These are phyloP conservation scores for Plectropomus leopardus DNA, from an alignment of 2,113 vertebrate genomes.

Conservation along the genomic window DNA sequence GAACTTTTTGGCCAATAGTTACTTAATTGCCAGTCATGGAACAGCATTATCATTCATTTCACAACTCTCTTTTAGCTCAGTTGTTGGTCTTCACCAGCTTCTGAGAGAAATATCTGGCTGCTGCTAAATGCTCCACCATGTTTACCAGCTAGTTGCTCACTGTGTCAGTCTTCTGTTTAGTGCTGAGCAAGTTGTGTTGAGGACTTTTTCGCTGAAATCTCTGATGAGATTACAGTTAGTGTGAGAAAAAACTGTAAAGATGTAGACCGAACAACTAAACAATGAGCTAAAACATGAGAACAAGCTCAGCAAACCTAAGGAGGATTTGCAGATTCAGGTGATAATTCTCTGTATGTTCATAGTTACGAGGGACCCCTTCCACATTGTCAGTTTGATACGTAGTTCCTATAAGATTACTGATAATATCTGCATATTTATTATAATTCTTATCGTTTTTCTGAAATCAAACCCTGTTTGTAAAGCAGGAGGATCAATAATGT, in stretches of 20 bases:
- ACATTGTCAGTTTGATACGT: background rate
- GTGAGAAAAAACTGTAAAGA: background rate
- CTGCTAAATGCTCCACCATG: too few relatives aligned
- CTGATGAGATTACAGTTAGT: too few relatives aligned
- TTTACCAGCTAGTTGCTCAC: too few relatives aligned
- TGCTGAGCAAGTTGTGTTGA: too few relatives aligned
- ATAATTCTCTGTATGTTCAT: background rate
- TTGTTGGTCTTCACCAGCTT: background rate
- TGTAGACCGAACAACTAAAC: background rate
- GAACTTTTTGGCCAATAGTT: background rate
- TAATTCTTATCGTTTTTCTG: too few relatives aligned
- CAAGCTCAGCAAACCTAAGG: background rate
- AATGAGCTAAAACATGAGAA: background rate
- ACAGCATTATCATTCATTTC: background rate
- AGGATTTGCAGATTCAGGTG: background rate
- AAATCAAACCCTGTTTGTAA: too few relatives aligned
- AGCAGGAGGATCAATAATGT: too few relatives aligned
- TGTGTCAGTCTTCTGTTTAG: too few relatives aligned
- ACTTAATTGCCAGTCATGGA: background rate
- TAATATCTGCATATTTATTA: too few relatives aligned
- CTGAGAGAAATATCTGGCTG: too few relatives aligned
- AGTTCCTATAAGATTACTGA: too few relatives aligned
- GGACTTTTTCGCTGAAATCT: too few relatives aligned
- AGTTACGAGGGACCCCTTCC: background rate
- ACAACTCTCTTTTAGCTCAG: background rate